Evolutionary conservation across 1,140 invertebrate species (phyloP), one percentile per base, ranked within the genome.

Genomic region (Melanaphis sacchari): DNA sequence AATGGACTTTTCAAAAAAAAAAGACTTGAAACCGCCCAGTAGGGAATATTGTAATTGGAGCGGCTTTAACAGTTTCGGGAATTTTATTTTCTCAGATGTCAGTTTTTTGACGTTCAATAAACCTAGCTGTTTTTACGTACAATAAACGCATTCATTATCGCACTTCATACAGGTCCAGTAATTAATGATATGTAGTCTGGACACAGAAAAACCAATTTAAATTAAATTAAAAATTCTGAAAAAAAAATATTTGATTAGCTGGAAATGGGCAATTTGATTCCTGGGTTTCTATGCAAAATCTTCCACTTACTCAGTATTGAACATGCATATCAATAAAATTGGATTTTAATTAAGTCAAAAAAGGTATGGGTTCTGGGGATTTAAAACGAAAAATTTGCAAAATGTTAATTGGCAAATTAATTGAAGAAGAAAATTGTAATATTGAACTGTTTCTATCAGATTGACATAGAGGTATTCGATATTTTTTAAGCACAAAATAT

Each of bases 221-320:
- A 81, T 36, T 8, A 38, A 81, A 81, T 81, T 36, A 81, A 81
- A 81, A 81, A 81, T 81, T 81, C 76, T 81, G 76, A 81, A 81
- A 36, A 81, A 81, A 81, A 81, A n/a, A n/a, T n/a, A 36, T 81
- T 81, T 81, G 76, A 11, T 81, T 81, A n/a, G n/a, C 76, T 3
- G 76, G 76, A 36, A n/a, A 81, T 81, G 52, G 52, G 52, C 52
- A 54, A 24, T 54, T 54, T 24, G 18, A 9, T 81, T 9, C 76
- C 76, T n/a, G 9, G 76, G 76, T 81, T 81, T 81, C 76, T 81
- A n/a, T 9, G 59, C 59, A 76, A 76, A 76, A 76, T 76, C 24
- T 76, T 76, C 4, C 59, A 76, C 59, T 76, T 76, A 26, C 59
- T 31, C 21, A n/a, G 21, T n/a, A 76, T 1, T 76, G 9, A 3